Percentiles rank a stretch among this genome's conserved stretches.
These are phyloP conservation scores for Isoperla grammatica DNA, from an alignment of 2,888 invertebrate species.

Conservation along the genomic window DNA sequence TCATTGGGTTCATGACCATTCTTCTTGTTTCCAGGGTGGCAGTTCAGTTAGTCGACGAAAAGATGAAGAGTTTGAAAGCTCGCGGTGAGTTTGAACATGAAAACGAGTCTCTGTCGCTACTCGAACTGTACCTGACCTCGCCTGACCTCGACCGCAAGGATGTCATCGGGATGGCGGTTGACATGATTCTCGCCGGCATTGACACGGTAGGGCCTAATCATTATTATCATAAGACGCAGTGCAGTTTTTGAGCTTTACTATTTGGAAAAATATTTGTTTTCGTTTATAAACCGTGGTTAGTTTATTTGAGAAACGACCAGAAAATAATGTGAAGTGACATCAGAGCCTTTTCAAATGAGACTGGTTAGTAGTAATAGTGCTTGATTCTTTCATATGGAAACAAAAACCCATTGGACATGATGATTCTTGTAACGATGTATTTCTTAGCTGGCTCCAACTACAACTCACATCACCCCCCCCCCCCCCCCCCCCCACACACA, in stretches of 20 bases:
- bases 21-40: conserved; percentile 50
- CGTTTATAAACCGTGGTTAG: conserved; percentile 3
- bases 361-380: too few species aligned
- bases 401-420: too few species aligned
- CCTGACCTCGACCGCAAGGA: conserved; percentile 68
- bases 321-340: too few species aligned
- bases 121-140: conserved; percentile 63
- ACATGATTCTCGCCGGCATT: conserved; percentile 78
- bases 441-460: too few species aligned
- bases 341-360: too few species aligned
- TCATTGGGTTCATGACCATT: too few species aligned
- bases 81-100: conserved; percentile 11
- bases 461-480: too few species aligned
- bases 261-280: not conserved
- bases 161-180: conserved; percentile 76
- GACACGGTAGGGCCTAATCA: conserved; percentile 61
- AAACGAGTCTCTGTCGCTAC: conserved; percentile 48
- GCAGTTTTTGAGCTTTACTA: not conserved
- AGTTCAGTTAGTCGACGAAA: conserved; percentile 50
- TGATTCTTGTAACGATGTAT: too few species aligned
- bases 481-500: too few species aligned
- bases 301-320: too few species aligned
- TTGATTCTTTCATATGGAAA: too few species aligned
- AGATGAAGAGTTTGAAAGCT: conserved; percentile 17
- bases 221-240: conserved; percentile 1